These are phyloP conservation scores for Serranus cabrilla DNA, from an alignment of 2,797 vertebrate species.

Conservation along the genomic window DNA sequence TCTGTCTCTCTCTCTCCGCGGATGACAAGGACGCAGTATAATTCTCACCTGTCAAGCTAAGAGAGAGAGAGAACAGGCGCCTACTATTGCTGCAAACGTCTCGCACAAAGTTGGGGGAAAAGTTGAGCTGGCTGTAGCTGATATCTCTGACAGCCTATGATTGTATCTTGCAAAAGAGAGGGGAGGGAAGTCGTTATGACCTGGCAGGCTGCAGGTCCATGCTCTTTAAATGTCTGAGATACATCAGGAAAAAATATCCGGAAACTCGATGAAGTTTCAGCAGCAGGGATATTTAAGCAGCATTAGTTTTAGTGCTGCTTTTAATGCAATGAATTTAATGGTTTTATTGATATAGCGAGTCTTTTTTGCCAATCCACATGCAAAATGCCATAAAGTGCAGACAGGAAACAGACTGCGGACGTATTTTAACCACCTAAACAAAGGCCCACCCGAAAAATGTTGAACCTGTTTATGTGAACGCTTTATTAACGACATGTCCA, in stretches of 20 bases:
- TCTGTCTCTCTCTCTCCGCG: conserved; percentile 50
- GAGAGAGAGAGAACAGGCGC: conserved; percentile 55
- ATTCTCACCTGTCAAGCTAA: conserved; percentile 82
- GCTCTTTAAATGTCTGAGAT: conserved; percentile 63
- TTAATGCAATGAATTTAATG: background rate
- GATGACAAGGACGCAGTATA: conserved; percentile 82
- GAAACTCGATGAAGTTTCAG: conserved; percentile 14
- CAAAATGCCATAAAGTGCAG: too few relatives aligned
- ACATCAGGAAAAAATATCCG: conserved; percentile 23
- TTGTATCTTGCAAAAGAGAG: conserved; percentile 65
- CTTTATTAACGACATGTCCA: too few relatives aligned
- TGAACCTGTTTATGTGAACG: too few relatives aligned
- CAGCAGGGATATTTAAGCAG: conserved; percentile 17
- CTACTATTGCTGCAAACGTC: conserved; percentile 66
- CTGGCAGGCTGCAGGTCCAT: conserved; percentile 61
- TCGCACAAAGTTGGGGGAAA: conserved; percentile 72
- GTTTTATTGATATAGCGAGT: background rate
- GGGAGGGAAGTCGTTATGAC: conserved; percentile 67
- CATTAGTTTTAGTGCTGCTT: conserved; percentile 3
- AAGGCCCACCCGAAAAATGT: too few relatives aligned
- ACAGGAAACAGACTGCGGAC: too few relatives aligned
- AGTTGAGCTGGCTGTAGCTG: conserved; percentile 72
- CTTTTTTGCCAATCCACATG: too few relatives aligned
- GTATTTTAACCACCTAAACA: too few relatives aligned
- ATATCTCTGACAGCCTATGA: conserved; percentile 76